Base-by-base conservation (phyloP, 2,113 vertebrate genomes). In the Puntigrus tetrazona region DNA sequence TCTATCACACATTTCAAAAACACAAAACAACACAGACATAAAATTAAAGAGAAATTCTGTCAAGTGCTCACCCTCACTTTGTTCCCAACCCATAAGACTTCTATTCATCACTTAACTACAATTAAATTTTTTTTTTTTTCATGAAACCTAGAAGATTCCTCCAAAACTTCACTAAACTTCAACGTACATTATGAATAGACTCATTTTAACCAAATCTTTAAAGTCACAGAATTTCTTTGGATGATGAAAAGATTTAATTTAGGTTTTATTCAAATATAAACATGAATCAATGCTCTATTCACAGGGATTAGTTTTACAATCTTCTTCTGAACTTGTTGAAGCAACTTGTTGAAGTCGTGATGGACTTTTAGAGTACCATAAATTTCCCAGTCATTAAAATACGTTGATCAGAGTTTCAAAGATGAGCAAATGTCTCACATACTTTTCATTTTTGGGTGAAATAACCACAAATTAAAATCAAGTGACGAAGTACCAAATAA, bases 1-100 rank as follows among this genome's bases (percentile, higher is more conserved):
- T 97, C 97, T 98, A 67, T 36, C 16, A 22, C 18, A 67, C 8
- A 67, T 67, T 36, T 22, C 18, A 67, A 36, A 29, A 63, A 65
- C 27, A 16, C 29, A 47, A 47, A 47, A 47, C 16, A 50, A 50
- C 18, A 18, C 14, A 47, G 5, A 67, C 20, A 1, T 34, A 20
- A 18, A 34, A 7, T 9, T 65, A 8, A 31, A 65, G 2, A 34
- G 18, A 34, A 7, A 31, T 31, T 18, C 27, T 18, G 27, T 31
- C 61, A 65, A 65, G 29, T 18, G 20, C 63, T 67, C 16, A 5
- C 29, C 2, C 63, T 67, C 1, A 67, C 18, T 7, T 67, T 34
- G 29, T 67, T 67, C 29, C 63, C 34, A 67, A 67, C 29, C 29
- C 29, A 7, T 18, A 31, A 31, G 61, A 67, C 29, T 57, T 22